Conservation (phyloP, 2,888 invertebrate species). For the Harmothoe impar region DNA sequence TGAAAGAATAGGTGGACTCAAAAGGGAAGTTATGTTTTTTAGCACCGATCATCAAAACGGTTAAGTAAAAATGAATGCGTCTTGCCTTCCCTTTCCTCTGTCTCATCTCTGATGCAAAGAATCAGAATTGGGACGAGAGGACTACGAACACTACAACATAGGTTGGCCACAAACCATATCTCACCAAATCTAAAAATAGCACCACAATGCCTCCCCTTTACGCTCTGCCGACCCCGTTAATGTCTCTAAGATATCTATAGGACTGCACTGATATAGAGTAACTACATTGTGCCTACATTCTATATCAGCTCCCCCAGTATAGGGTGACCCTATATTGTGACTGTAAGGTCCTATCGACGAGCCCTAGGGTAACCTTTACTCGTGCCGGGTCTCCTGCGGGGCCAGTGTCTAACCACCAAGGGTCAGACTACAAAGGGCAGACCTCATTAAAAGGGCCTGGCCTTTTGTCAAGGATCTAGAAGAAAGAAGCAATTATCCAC, state of each 20-base stretch:
- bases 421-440: conserved; percentile 48
- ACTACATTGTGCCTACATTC: conserved; percentile 16
- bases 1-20: too few relatives aligned
- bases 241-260: not conserved
- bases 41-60: too few relatives aligned
- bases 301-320: not conserved
- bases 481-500: conserved; percentile 43
- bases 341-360: not conserved
- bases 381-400: conserved; percentile 22
- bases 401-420: not conserved
- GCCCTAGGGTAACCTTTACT: not conserved
- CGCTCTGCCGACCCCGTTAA: not conserved
- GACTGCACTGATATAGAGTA: conserved; percentile 8
- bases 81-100: too few relatives aligned
- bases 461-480: conserved; percentile 40
- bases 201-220: not conserved
- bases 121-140: too few relatives aligned
- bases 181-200: not conserved
- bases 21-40: too few relatives aligned
- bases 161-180: too few relatives aligned
- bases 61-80: too few relatives aligned
- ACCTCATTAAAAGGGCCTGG: conserved; percentile 33
- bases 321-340: too few relatives aligned
- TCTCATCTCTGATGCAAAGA: too few relatives aligned
- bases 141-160: too few relatives aligned